Conservation (phyloP, 2,888 invertebrate genomes). For the Eretmocerus hayati region DNA sequence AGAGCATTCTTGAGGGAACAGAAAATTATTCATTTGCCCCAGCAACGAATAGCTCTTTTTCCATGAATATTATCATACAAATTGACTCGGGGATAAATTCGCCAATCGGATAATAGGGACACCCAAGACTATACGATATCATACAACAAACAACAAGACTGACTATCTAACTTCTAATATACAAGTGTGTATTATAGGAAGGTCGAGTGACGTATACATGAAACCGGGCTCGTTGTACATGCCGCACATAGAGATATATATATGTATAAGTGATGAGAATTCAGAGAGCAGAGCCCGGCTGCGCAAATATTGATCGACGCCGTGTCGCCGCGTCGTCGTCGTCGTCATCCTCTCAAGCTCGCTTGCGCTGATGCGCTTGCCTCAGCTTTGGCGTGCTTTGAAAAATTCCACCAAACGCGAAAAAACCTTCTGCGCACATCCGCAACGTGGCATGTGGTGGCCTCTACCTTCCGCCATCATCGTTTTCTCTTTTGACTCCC, state of each 20-base stretch:
- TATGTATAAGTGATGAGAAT: background rate
- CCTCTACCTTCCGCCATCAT: slow-evolving; percentile 17
- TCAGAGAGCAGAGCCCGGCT: slow-evolving; percentile 33
- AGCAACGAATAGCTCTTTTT: no score
- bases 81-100: no score
- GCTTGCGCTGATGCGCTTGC: slow-evolving; percentile 22
- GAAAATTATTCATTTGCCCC: no score
- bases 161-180: no score
- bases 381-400: background rate
- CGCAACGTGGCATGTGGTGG: background rate
- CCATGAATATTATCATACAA: no score
- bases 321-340: slow-evolving; percentile 26
- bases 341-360: slow-evolving; percentile 45
- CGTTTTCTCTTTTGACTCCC: background rate
- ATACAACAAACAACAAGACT: no score
- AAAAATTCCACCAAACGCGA: slow-evolving; percentile 12
- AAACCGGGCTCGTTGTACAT: slow-evolving; percentile 30
- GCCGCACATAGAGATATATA: background rate
- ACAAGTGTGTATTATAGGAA: no score
- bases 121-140: no score
- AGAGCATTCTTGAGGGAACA: no score
- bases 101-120: no score
- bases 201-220: slow-evolving; percentile 44
- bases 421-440: slow-evolving; percentile 8
- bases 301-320: slow-evolving; percentile 47